Conservation (phyloP, 2,888 invertebrate species). For the Pristionchus entomophagus region DNA sequence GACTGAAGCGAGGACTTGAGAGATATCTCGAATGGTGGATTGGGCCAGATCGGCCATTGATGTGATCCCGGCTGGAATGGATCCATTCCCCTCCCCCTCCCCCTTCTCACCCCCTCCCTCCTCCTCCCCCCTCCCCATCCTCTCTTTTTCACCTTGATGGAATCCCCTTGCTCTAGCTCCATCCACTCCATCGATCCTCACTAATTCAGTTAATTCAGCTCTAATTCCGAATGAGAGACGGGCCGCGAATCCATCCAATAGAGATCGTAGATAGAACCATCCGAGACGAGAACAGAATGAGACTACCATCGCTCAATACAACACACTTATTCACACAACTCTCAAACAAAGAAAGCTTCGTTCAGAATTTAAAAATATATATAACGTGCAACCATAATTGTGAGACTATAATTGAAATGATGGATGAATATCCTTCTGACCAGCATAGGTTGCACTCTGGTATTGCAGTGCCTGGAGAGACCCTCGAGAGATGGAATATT, state of each 20-base stretch:
- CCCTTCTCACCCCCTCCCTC: too few species aligned
- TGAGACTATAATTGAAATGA: neutral
- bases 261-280: slow-evolving; percentile 90
- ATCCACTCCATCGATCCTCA: slow-evolving; percentile 82
- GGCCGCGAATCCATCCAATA: slow-evolving; percentile 93
- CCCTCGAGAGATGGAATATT: slow-evolving; percentile 90
- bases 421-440: slow-evolving; percentile 77
- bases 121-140: too few species aligned
- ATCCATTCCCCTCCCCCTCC: neutral
- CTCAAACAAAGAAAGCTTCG: too few species aligned
- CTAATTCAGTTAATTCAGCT: slow-evolving; percentile 91
- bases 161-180: slow-evolving; percentile 55
- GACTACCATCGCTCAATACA: slow-evolving; percentile 92
- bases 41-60: slow-evolving; percentile 56
- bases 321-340: too few species aligned
- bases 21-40: slow-evolving; percentile 53
- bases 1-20: slow-evolving; percentile 55
- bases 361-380: too few species aligned
- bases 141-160: slow-evolving; percentile 17
- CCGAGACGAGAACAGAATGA: slow-evolving; percentile 93
- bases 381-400: too few species aligned
- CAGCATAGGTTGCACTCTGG: slow-evolving; percentile 93
- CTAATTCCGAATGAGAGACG: slow-evolving; percentile 90
- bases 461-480: slow-evolving; percentile 94
- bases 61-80: slow-evolving; percentile 25